phyloP scores from a whole-genome alignment of 2,888 invertebrate species.

The Scaeva pyrastri region DNA sequence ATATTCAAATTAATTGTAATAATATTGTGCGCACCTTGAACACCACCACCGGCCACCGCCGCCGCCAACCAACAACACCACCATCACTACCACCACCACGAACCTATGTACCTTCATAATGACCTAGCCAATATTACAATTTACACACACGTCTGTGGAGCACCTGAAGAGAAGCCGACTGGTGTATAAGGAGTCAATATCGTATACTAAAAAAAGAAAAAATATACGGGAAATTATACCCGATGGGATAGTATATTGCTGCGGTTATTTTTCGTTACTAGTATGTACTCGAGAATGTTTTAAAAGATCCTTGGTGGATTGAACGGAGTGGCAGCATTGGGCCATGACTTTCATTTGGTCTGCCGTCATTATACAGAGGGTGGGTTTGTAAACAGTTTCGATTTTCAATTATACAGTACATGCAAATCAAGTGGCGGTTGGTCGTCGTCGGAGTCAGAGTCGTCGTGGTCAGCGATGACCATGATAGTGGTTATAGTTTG shows the following conservation, averaged over 20 bases:
- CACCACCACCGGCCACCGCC: too few relatives aligned
- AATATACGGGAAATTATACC: constrained; percentile 68
- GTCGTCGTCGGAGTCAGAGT: too few relatives aligned
- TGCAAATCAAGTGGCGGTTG: constrained; percentile 62
- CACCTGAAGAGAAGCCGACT: constrained; percentile 66
- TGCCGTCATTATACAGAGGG: constrained; percentile 30
- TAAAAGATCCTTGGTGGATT: constrained; percentile 62
- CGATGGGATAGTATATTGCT: constrained; percentile 39
- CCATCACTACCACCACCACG: background rate
- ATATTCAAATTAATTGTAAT: constrained; percentile 72
- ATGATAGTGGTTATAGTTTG: constrained; percentile 66
- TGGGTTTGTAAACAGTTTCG: constrained; percentile 67
- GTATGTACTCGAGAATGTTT: constrained; percentile 16
- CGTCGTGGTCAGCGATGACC: constrained; percentile 58
- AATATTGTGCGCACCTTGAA: constrained; percentile 71
- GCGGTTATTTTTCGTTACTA: constrained; percentile 8
- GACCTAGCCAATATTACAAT: background rate
- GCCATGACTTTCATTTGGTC: constrained; percentile 57
- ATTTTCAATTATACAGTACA: constrained; percentile 67
- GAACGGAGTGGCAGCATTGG: constrained; percentile 51
- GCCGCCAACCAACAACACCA: too few relatives aligned
- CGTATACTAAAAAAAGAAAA: constrained; percentile 59
- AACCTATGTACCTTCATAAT: constrained; percentile 5
- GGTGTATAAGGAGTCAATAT: constrained; percentile 70
- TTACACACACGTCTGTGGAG: constrained; percentile 26